Conservation (phyloP, 2,797 vertebrate species). For the Monodelphis domestica region DNA sequence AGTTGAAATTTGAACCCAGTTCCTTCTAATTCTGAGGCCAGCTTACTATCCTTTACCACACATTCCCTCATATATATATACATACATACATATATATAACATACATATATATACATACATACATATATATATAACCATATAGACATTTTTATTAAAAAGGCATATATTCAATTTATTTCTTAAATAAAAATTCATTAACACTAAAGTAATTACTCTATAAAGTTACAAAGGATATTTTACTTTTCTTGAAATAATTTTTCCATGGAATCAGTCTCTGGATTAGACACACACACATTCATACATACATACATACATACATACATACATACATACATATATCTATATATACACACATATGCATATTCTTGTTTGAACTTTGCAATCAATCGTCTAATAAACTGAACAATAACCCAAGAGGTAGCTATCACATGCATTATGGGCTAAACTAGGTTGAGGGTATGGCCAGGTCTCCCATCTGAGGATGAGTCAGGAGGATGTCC, state of each 20-base stretch:
- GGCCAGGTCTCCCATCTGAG: too few relatives aligned
- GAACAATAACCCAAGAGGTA: not conserved
- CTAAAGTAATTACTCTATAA: conserved; percentile 77
- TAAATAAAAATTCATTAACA: conserved; percentile 81
- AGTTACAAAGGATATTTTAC: conserved; percentile 75
- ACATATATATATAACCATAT: too few relatives aligned
- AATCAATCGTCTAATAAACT: not conserved
- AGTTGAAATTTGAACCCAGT: not conserved
- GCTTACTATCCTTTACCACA: not conserved
- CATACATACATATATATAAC: too few relatives aligned
- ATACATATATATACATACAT: too few relatives aligned
- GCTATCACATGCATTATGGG: not conserved
- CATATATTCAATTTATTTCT: conserved; percentile 76
- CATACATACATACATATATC: too few relatives aligned
- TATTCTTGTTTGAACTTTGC: not conserved
- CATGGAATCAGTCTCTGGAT: conserved; percentile 61
- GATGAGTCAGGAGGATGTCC: too few relatives aligned
- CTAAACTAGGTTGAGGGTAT: too few relatives aligned
- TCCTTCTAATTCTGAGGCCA: not conserved
- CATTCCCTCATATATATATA: too few relatives aligned
- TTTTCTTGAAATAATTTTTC: not conserved
- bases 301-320: too few relatives aligned
- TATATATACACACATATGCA: not conserved
- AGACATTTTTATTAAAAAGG: conserved; percentile 63
- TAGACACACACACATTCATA: too few relatives aligned